These are phyloP conservation scores for Spea bombifrons DNA, from an alignment of 2,113 vertebrate genomes.

Conservation along the genomic window DNA sequence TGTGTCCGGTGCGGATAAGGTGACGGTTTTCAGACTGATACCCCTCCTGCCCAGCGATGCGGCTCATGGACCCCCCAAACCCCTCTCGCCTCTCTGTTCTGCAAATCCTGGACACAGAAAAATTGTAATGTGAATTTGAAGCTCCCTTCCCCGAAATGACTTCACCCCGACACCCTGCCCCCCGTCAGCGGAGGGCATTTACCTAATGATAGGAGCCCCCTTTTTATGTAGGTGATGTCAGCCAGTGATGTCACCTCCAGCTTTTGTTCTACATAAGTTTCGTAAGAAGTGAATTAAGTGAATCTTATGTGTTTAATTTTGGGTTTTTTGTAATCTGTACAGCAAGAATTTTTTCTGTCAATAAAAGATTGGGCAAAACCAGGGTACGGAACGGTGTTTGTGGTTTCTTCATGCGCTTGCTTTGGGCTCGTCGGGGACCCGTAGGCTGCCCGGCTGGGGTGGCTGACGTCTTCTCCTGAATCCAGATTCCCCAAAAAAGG, in stretches of 20 bases:
- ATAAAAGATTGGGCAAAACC: constrained; percentile 38
- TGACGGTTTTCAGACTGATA: background rate
- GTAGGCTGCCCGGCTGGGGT: too few species aligned
- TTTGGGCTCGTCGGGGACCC: too few species aligned
- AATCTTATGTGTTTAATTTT: constrained; percentile 26
- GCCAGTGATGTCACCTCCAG: background rate
- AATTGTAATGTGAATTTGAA: constrained; percentile 10
- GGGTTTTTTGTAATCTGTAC: constrained; percentile 40
- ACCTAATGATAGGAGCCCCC: background rate
- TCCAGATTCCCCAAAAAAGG: background rate
- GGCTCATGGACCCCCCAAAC: background rate
- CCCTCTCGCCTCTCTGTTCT: background rate
- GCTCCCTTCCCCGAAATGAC: background rate
- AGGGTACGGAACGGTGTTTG: too few species aligned
- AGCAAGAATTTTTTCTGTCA: constrained; percentile 40
- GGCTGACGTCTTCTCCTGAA: background rate
- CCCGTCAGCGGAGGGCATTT: background rate
- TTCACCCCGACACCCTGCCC: background rate
- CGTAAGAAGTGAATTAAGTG: constrained; percentile 36
- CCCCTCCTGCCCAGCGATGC: background rate
- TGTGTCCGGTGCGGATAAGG: background rate
- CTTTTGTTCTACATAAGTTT: constrained; percentile 22
- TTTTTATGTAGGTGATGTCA: background rate
- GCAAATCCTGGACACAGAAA: background rate
- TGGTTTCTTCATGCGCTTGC: too few species aligned